Evolutionary conservation across 2,113 vertebrate genomes (phyloP).

Genomic region (Tragelaphus imberbis): DNA sequence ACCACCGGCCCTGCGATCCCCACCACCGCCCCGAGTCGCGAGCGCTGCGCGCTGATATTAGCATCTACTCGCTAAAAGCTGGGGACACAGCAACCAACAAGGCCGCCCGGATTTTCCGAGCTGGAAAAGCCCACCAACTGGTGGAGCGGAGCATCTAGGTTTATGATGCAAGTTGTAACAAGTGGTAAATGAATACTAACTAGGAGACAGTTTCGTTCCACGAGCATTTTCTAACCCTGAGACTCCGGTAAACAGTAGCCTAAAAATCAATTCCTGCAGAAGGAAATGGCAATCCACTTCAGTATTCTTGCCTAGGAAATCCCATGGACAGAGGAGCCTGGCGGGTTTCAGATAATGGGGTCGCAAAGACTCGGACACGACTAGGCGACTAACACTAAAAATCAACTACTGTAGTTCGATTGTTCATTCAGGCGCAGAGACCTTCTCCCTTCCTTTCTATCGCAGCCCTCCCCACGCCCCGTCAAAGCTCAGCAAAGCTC

Average conservation of each 20-base stretch:
- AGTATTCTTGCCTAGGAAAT: not conserved
- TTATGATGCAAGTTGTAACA: not conserved
- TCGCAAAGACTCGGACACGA: not conserved
- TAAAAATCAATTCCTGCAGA: not conserved
- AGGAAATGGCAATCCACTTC: not conserved
- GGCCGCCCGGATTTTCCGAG: not conserved
- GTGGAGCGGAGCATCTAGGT: not conserved
- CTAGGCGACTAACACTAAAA: not conserved
- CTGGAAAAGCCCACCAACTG: not conserved
- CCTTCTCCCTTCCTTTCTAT: not conserved
- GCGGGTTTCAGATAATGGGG: not conserved
- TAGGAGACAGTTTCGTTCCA: not conserved
- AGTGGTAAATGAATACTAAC: not conserved
- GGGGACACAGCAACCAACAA: not conserved
- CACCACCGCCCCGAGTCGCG: not conserved
- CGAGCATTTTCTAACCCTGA: not conserved
- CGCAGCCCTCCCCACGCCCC: not conserved
- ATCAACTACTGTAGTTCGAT: not conserved
- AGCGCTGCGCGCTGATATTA: rapidly evolving
- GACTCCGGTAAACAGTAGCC: not conserved
- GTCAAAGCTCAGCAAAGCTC: not conserved
- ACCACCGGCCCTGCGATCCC: rapidly evolving
- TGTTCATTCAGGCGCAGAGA: not conserved
- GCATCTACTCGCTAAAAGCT: no score
- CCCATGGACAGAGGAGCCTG: not conserved